Percentiles rank a stretch among this genome's conserved stretches.
These are phyloP conservation scores for Megaleporinus macrocephalus DNA, from an alignment of 2,113 vertebrate genomes.

Conservation along the genomic window DNA sequence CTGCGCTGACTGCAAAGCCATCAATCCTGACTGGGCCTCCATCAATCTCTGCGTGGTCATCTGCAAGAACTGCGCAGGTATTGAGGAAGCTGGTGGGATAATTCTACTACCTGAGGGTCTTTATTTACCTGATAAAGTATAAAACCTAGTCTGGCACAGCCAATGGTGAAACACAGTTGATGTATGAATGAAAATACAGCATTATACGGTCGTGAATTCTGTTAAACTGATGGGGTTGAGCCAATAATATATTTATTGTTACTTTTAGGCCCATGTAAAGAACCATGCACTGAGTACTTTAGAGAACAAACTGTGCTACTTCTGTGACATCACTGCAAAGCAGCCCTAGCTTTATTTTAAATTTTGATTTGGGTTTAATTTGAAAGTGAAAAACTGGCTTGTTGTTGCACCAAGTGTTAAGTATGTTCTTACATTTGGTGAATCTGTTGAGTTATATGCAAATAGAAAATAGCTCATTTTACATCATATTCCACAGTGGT, in stretches of 20 bases:
- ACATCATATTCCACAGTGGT: background rate
- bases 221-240: no score
- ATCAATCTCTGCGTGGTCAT: slow-evolving; percentile 98
- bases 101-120: background rate
- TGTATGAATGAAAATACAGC: no score
- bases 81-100: slow-evolving; percentile 1
- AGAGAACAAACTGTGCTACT: no score
- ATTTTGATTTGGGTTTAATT: no score
- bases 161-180: background rate
- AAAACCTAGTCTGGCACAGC: background rate
- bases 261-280: no score
- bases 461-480: background rate
- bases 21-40: slow-evolving; percentile 94
- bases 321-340: no score
- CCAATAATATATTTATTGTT: no score
- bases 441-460: background rate
- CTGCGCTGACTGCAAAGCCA: slow-evolving; percentile 91
- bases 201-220: no score
- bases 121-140: background rate
- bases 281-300: no score
- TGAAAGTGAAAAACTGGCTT: background rate
- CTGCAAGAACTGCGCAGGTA: slow-evolving; percentile 97
- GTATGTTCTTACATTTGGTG: background rate
- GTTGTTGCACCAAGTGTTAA: background rate
- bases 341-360: no score